These are phyloP conservation scores for Patiria pectinifera DNA, from an alignment of 53 echinoderm and acorn worm species.

Conservation along the genomic window DNA sequence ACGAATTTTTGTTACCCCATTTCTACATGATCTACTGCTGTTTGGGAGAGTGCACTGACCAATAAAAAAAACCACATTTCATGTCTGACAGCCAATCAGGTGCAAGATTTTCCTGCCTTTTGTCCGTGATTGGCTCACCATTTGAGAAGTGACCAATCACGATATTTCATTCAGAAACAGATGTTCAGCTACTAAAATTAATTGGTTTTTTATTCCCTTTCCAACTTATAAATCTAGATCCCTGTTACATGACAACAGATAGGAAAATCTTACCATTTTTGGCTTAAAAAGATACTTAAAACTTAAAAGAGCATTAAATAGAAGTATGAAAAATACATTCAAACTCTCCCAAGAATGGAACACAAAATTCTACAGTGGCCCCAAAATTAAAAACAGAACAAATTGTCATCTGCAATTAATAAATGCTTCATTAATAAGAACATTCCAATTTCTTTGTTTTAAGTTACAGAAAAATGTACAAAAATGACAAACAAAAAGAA, in stretches of 20 bases:
- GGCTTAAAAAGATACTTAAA: constrained; percentile 55
- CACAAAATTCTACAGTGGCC: constrained; percentile 50
- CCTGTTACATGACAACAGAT: constrained; percentile 39
- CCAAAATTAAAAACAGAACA: constrained; percentile 39
- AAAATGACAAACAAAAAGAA: constrained; percentile 52
- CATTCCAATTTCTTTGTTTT: constrained; percentile 46
- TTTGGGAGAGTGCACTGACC: constrained; percentile 57
- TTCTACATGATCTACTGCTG: constrained; percentile 57
- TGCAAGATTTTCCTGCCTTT: constrained; percentile 52
- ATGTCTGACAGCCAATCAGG: constrained; percentile 54
- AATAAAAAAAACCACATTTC: constrained; percentile 47
- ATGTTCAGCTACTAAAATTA: neutral
- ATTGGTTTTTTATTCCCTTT: neutral
- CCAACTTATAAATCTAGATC: neutral
- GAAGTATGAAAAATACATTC: constrained; percentile 62
- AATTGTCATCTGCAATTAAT: constrained; percentile 56
- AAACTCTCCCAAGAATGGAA: constrained; percentile 59
- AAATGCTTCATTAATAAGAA: constrained; percentile 52
- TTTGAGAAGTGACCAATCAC: constrained; percentile 4
- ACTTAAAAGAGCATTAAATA: constrained; percentile 50
- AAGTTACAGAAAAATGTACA: constrained; percentile 65
- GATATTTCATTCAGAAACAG: neutral
- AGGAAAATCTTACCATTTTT: constrained; percentile 34
- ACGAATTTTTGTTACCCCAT: constrained; percentile 52
- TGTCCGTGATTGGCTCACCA: constrained; percentile 18